These are phyloP conservation scores for Corydoras maculifer DNA, from an alignment of 2,113 vertebrate species.

Conservation along the genomic window DNA sequence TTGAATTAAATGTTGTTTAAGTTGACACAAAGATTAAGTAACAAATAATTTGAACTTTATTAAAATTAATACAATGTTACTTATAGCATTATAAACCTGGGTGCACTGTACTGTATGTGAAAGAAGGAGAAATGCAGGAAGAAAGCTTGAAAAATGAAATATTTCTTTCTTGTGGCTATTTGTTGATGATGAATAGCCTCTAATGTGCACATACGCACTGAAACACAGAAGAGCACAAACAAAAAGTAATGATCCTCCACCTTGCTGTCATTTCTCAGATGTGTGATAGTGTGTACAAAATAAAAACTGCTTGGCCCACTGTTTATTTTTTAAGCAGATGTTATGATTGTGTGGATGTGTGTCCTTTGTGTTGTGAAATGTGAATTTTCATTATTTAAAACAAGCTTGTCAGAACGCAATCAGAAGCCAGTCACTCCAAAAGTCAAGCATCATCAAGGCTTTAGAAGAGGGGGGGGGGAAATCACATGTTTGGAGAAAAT, in stretches of 20 bases:
- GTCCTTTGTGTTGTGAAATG: conserved; percentile 7
- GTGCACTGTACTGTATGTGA: conserved; percentile 9
- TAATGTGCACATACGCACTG: conserved; percentile 7
- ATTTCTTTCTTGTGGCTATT: conserved; percentile 33
- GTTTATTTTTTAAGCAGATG: conserved; percentile 25
- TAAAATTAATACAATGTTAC: not conserved
- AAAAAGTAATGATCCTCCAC: conserved; percentile 41
- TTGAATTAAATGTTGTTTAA: too few species aligned
- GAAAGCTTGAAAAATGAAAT: conserved; percentile 15
- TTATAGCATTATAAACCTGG: not conserved
- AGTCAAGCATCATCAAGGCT: conserved; percentile 13
- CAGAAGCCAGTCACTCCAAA: conserved; percentile 27
- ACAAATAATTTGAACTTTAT: not conserved
- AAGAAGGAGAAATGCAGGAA: not conserved
- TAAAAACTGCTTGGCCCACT: conserved; percentile 36
- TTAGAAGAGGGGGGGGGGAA: not conserved
- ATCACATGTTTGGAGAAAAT: not conserved
- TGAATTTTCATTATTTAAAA: conserved; percentile 33
- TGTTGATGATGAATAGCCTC: conserved; percentile 34
- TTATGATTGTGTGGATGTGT: conserved; percentile 23
- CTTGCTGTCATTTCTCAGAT: conserved; percentile 45
- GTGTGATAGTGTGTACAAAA: conserved; percentile 38
- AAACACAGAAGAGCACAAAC: conserved; percentile 21
- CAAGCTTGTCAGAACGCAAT: conserved; percentile 32
- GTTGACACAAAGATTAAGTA: too few species aligned